Base-by-base conservation (phyloP, 2,888 invertebrate species). In the Arge pagana region DNA sequence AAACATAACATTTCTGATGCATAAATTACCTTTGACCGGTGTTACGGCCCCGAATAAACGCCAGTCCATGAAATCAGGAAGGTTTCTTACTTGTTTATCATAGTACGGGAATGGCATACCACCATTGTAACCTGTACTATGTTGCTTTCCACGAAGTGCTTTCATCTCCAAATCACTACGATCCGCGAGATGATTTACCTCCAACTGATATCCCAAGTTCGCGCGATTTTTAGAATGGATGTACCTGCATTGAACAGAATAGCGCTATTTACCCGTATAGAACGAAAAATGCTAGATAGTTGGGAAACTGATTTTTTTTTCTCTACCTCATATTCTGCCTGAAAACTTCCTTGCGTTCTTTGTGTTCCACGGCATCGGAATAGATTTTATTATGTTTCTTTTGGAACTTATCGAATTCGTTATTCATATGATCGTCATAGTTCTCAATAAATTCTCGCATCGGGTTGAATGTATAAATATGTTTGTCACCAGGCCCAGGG, bases 41-140 rank as follows among this genome's bases (percentile, higher is more conserved):
- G 93, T 94, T 1, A 96, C 95, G 48, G 96, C 96, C 8, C 96
- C 96, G 64, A 82, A 86, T 1, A 96, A 77, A 63, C 96, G 86
- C 96, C 96, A 97, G 76, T 97, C 96, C 65, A 87, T 83, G 61
- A 84, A 85, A 0, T 85, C 82, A 0, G 96, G 96, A 30, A 93
- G 62, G 48, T 81, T 80, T 18, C 78, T 77, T 15, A 78, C 70
- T 2, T 84, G 69, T 1, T 80, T 67, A 7, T 80, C 76, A 54
- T 85, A 79, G 71, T 90, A 86, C 0, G 91, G 90, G 79, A 95
- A 96, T 0, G 87, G 85, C 5, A 84, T 78, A 15, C 93, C 96
- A 23, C 87, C 90, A 65, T 89, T 90, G 66, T 86, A 84, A 1
- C 81, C 81, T 18, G 81, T 82, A 43, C 86, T 82, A 54, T 80